Evolutionary conservation across 2,888 invertebrate species (phyloP).

Genomic region (Cyclophora albipunctata): DNA sequence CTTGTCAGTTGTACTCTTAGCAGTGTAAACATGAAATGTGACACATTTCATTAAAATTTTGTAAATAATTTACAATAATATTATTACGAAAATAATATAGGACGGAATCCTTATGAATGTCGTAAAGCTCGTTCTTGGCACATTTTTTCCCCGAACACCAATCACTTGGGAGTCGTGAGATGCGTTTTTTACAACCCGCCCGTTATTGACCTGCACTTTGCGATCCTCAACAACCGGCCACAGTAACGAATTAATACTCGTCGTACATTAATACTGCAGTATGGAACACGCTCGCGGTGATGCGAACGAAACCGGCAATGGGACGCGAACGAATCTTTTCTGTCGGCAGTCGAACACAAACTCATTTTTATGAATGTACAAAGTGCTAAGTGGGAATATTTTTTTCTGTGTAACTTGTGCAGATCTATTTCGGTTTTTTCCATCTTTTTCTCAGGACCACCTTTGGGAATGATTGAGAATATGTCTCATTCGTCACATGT

Average conservation of each 20-base stretch:
- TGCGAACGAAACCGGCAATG: slow-evolving; percentile 16
- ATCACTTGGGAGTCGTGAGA: slow-evolving; percentile 63
- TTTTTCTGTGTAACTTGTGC: slow-evolving; percentile 18
- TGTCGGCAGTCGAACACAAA: slow-evolving; percentile 7
- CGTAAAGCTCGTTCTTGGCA: slow-evolving; percentile 24
- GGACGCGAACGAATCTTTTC: slow-evolving; percentile 7
- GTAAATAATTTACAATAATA: too few relatives aligned
- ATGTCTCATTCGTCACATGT: slow-evolving; percentile 6
- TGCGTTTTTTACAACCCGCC: slow-evolving; percentile 48
- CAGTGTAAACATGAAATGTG: too few relatives aligned
- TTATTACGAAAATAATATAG: slow-evolving; percentile 4
- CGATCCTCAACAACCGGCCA: slow-evolving; percentile 15
- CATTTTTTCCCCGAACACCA: slow-evolving; percentile 46
- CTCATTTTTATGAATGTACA: slow-evolving; percentile 30
- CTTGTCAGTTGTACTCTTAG: too few relatives aligned
- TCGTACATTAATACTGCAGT: slow-evolving; percentile 19
- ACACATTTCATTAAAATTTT: too few relatives aligned
- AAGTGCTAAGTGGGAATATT: slow-evolving; percentile 44
- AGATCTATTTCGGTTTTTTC: not conserved
- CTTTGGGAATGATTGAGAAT: slow-evolving; percentile 1
- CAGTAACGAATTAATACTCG: slow-evolving; percentile 18
- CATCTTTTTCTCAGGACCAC: not conserved
- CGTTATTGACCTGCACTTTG: slow-evolving; percentile 51
- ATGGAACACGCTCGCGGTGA: not conserved
- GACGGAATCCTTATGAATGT: slow-evolving; percentile 22